Conservation (phyloP, 2,113 vertebrate genomes). For the Canis aureus region DNA sequence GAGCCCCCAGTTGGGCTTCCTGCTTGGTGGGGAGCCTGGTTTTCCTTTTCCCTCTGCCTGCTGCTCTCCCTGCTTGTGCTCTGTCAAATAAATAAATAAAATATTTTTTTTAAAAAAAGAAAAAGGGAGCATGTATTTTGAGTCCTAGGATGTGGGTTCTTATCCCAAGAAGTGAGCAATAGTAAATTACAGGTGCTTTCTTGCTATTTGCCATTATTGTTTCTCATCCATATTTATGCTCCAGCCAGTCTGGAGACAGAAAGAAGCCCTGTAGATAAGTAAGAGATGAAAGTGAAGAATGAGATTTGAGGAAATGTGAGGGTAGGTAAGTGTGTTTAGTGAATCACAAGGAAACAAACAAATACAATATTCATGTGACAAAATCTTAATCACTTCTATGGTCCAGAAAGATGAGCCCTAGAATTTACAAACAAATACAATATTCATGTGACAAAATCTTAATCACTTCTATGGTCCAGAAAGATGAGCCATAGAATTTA, state of each 20-base stretch:
- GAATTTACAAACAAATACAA: not conserved
- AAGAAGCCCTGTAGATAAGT: not conserved
- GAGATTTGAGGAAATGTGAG: not conserved
- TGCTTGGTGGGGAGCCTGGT: no score
- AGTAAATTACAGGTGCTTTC: not conserved
- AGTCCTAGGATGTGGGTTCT: not conserved
- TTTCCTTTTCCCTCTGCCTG: no score
- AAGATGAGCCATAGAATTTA: not conserved
- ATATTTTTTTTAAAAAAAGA: no score
- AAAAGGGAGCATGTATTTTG: not conserved
- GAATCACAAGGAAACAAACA: not conserved
- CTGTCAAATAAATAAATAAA: no score
- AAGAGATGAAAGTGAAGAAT: not conserved
- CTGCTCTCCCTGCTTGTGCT: no score
- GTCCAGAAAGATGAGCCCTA: not conserved
- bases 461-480: not conserved
- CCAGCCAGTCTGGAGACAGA: not conserved
- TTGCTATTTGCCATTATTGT: not conserved
- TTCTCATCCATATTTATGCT: not conserved
- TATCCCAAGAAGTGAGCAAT: not conserved
- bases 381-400: not conserved
- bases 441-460: not conserved
- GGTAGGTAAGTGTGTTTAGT: not conserved
- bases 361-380: not conserved
- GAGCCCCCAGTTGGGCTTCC: no score